Evolutionary conservation across 2,888 invertebrate species (phyloP), one percentile per base, ranked within the genome.

Genomic region (Agonopterix alstromeriana): DNA sequence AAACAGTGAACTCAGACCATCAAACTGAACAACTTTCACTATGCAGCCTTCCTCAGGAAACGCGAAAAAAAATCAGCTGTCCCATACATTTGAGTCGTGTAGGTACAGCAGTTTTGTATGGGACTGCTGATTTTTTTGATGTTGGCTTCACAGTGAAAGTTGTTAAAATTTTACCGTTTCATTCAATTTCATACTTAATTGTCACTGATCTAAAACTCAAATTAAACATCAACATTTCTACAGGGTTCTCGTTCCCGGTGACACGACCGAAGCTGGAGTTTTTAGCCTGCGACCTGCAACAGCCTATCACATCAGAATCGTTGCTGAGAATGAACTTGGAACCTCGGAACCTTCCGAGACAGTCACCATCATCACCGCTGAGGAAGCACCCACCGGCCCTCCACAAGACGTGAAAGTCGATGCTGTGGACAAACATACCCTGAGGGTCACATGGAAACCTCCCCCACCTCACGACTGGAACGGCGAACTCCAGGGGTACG

Each of bases 331-430:
- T 70, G 96, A 96, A 78, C 93, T 98, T 54, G 98, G 98, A 48
- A 92, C 93, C n/a, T 97, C 98, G 35, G 95, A 95, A 60, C 95
- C 97, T 2, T 98, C 98, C 0, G 97, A 97, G 70, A 94, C 95
- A 1, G 97, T 98, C 2, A 95, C 95, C 2, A 98, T 98, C 56
- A 97, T 97, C 55, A 98, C 98, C 35, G 97, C 97, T 38, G 98
- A 98, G 84, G 97, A 98, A 91, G 93, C 93, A 5, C 94, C 94
- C 1, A 94, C 95, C 51, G 96, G 95, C 43, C 94, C 95, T 52
- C 95, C 96, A 43, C 95, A 94, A 55, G 93, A 92, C 58, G 94
- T 96, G 38, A 93, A 95, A 73, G 95, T 97, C 2, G 96, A 97
- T 67, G 94, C 96, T 36, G 92, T 94, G 46, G 96, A 96, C 75